These are phyloP conservation scores for Hyperopisus bebe DNA, from an alignment of 2,113 vertebrate genomes.

Conservation along the genomic window DNA sequence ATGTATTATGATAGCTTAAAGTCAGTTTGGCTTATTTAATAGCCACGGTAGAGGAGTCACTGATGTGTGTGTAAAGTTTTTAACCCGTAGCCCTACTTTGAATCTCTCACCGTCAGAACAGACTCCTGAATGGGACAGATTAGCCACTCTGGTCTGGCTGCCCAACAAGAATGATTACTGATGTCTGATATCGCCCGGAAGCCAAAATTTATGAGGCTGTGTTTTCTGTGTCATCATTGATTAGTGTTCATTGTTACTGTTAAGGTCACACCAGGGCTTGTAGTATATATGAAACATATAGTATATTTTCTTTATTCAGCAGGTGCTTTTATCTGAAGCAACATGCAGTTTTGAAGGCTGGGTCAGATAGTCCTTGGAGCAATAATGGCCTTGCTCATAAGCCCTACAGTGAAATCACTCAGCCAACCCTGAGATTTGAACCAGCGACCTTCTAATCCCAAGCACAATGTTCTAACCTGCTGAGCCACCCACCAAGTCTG, in stretches of 20 bases:
- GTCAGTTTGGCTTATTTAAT: neutral
- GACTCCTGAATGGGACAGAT: neutral
- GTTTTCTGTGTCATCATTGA: neutral
- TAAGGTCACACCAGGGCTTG: neutral
- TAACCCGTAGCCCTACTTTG: neutral
- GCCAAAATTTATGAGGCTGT: neutral
- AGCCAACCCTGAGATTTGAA: neutral
- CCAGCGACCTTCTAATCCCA: neutral
- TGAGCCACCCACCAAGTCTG: neutral
- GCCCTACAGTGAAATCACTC: neutral
- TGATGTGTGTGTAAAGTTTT: neutral
- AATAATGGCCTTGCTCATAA: neutral
- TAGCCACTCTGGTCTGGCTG: neutral
- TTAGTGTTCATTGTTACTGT: neutral
- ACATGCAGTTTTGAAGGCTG: neutral
- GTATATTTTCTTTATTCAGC: neutral
- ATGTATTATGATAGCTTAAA: neutral
- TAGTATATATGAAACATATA: neutral
- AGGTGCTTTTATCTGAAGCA: neutral
- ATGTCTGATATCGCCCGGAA: neutral
- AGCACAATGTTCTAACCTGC: neutral
- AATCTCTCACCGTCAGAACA: neutral
- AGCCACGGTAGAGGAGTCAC: neutral
- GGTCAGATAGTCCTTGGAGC: neutral
- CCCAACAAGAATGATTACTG: neutral